These are phyloP conservation scores for Collichthys lucidus DNA, from an alignment of 2,113 vertebrate genomes.

Conservation along the genomic window DNA sequence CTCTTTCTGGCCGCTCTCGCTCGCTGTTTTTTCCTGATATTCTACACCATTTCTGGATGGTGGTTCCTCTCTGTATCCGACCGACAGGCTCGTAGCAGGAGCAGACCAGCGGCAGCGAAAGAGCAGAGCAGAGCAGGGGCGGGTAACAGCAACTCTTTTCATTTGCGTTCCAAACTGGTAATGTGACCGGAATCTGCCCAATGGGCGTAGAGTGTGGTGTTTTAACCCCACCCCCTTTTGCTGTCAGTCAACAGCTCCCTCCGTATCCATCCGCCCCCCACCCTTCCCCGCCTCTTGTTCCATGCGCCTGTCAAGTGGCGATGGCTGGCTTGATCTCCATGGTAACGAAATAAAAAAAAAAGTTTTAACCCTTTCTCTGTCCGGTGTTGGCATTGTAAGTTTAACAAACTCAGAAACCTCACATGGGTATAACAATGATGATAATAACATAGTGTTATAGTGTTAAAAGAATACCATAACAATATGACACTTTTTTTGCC, in stretches of 20 bases:
- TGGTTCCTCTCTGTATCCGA: slow-evolving; percentile 58
- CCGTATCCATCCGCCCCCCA: slow-evolving; percentile 12
- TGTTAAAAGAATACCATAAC: neutral
- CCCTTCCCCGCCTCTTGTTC: slow-evolving; percentile 45
- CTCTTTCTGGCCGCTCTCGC: slow-evolving; percentile 43
- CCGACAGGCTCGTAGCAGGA: slow-evolving; percentile 38
- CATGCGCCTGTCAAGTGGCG: slow-evolving; percentile 78
- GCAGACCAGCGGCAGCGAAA: slow-evolving; percentile 58
- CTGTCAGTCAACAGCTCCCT: slow-evolving; percentile 18
- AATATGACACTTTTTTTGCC: neutral
- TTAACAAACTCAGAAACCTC: neutral
- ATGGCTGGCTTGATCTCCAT: slow-evolving; percentile 78
- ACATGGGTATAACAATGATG: neutral
- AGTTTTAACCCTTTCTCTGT: slow-evolving; percentile 56
- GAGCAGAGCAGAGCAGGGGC: slow-evolving; percentile 31
- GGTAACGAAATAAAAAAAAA: slow-evolving; percentile 72
- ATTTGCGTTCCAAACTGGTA: slow-evolving; percentile 82
- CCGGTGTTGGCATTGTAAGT: neutral
- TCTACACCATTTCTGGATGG: slow-evolving; percentile 79
- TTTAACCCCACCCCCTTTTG: slow-evolving; percentile 27
- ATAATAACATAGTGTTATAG: neutral
- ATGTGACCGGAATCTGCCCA: slow-evolving; percentile 75
- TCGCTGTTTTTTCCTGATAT: slow-evolving; percentile 57
- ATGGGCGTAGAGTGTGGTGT: slow-evolving; percentile 35
- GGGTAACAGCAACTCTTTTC: slow-evolving; percentile 58